Base-by-base conservation (phyloP, 2,113 vertebrate species). In the Hirundichthys speculiger region DNA sequence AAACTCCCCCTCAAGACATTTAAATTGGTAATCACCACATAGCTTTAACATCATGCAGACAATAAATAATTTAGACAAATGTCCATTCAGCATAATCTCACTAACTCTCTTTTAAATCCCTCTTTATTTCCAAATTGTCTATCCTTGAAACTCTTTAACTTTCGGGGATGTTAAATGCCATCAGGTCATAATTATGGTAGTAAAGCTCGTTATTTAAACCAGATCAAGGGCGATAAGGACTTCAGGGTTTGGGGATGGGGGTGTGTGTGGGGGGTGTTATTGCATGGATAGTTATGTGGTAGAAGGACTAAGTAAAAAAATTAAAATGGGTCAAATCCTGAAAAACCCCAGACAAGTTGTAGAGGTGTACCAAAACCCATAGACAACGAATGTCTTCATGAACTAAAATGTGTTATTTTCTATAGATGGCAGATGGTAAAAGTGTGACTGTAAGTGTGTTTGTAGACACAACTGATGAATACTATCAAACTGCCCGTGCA, bases 41-140 rank as follows among this genome's bases (percentile, higher is more conserved):
- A 83, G 66, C 79, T 86, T 86, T 72, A 90, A 91, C 82, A 87
- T 85, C 80, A 87, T 81, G 86, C 78, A 84, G 65, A 88, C 77
- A 77, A 86, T 93, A 58, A 92, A 92, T 92, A 75, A 92, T 92
- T 93, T 85, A 92, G 72, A 85, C 75, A 64, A 82, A 64, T 87
- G 90, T 88, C 87, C 86, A 86, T 50, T 85, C 56, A 63, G 74
- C 66, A 52, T 87, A 87, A 43, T 87, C 90, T 89, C 80, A 83
- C 86, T 87, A 80, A 85, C 82, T 76, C 68, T 66, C 18, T 21
- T 73, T 80, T 74, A 86, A 86, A 90, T 85, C 85, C 77, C 64
- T 64, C 62, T 79, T 85, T 88, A 82, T 87, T 88, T 82, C 52
- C 74, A 88, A 85, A 88, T 78, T 85, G 66, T 73, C 57, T 52